phyloP scores from a whole-genome alignment of 2,888 invertebrate species.

The Tethea ocularis region DNA sequence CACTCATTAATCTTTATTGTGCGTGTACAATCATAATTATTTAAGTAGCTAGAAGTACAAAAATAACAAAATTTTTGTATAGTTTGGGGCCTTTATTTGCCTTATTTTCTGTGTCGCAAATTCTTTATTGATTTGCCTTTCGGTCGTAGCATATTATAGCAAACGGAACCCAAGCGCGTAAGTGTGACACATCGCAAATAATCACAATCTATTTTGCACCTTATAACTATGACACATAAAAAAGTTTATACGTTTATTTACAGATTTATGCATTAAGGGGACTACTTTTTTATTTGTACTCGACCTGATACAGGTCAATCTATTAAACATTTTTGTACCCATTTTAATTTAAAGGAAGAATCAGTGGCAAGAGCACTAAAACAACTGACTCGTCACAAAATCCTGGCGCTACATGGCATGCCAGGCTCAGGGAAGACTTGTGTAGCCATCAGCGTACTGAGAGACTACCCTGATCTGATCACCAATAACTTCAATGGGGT shows the following conservation, averaged over 20 bases:
- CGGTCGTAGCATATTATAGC: background rate
- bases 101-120: background rate
- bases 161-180: background rate
- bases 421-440: slow-evolving; percentile 90
- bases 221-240: background rate
- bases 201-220: background rate
- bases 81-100: background rate
- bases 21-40: background rate
- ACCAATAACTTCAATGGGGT: slow-evolving; percentile 79
- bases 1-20: background rate
- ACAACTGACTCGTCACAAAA: slow-evolving; percentile 77
- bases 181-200: background rate
- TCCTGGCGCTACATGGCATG: slow-evolving; percentile 88
- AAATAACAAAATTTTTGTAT: background rate
- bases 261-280: background rate
- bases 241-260: background rate
- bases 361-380: slow-evolving; percentile 74
- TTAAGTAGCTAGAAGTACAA: background rate
- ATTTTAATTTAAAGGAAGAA: slow-evolving; percentile 65
- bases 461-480: slow-evolving; percentile 76
- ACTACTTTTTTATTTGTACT: background rate
- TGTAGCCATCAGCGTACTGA: slow-evolving; percentile 84
- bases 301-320: background rate
- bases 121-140: background rate
- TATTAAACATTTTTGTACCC: background rate